Evolutionary conservation across 92 coral and sea anemone genomes (phyloP), one percentile per base, ranked within the genome.

Genomic region (Desmophyllum pertusum): DNA sequence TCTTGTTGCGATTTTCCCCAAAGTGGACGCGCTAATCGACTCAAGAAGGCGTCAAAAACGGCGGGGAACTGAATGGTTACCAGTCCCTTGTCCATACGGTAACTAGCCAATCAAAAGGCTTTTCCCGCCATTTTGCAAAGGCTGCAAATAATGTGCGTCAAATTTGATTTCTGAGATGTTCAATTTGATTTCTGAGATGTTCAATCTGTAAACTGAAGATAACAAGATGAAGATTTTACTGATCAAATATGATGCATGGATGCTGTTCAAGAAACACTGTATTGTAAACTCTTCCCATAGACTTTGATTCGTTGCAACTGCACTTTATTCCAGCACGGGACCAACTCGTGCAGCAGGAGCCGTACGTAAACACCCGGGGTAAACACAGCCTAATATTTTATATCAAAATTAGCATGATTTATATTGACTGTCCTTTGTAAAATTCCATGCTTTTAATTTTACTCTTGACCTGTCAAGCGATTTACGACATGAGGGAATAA

Each of bases 381-480:
- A n/a, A n/a, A n/a, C n/a, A n/a, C n/a, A n/a, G n/a, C n/a, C n/a
- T n/a, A 46, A 21, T 45, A 71, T 36, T 10, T 10, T 6, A 27
- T 40, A 1, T 70, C 31, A 42, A 43, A 72, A 51, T n/a, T 37
- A 48, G 31, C 78, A 50, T 46, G 77, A 21, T 46, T 31, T 29
- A 23, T 38, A 42, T 21, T 13, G 18, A 25, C 25, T 2, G 19
- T 72, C 38, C 38, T 42, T 71, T 71, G 35, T 42, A 43, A n/a
- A 37, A 31, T 35, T 68, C 21, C 36, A 74, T n/a, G 35, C 4
- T 21, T 35, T 23, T 51, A 46, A 3, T 30, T 46, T 9, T 6
- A 55, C 39, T 37, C 80, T 23, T 76, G 48, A 37, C 33, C 66
- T 53, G 36, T 76, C 50, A 76, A 76, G 48, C 51, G 48, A 75